A percentile compares a stretch with the other conserved stretches of the same genome.
phyloP scores from a whole-genome alignment of 2,888 invertebrate genomes.

The Dolichopus griseipennis region DNA sequence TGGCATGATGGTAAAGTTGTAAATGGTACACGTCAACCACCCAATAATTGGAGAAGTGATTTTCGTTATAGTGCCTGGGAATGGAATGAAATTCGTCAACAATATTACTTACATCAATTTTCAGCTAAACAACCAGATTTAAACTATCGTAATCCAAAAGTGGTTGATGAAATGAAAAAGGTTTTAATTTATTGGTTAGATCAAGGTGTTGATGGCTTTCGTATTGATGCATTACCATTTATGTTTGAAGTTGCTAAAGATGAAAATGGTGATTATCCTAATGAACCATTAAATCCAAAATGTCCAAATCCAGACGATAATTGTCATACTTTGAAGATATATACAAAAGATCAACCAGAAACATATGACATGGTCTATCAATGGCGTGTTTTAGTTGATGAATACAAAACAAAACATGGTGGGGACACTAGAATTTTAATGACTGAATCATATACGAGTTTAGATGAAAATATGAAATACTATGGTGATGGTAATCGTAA shows the following conservation, averaged over 20 bases:
- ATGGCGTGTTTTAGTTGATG: conserved; percentile 48
- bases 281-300: conserved; percentile 46
- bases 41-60: conserved; percentile 43
- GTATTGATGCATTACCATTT: conserved; percentile 46
- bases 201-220: conserved; percentile 64
- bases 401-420: conserved; percentile 47
- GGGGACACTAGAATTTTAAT: conserved; percentile 44
- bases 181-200: conserved; percentile 63
- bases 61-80: conserved; percentile 56
- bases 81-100: conserved; percentile 47
- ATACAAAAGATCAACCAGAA: conserved; percentile 48
- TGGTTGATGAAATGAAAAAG: conserved; percentile 56
- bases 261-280: conserved; percentile 45
- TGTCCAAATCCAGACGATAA: conserved; percentile 44
- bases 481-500: conserved; percentile 42
- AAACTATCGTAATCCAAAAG: conserved; percentile 56
- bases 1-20: conserved; percentile 44
- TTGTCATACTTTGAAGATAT: conserved; percentile 46
- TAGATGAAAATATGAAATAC: conserved; percentile 47
- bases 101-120: conserved; percentile 56
- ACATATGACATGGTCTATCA: conserved; percentile 44
- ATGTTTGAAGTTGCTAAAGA: conserved; percentile 46
- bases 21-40: conserved; percentile 33
- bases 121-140: conserved; percentile 56
- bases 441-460: conserved; percentile 49